Conservation (phyloP, 2,888 invertebrate species). For the Busseola fusca region DNA sequence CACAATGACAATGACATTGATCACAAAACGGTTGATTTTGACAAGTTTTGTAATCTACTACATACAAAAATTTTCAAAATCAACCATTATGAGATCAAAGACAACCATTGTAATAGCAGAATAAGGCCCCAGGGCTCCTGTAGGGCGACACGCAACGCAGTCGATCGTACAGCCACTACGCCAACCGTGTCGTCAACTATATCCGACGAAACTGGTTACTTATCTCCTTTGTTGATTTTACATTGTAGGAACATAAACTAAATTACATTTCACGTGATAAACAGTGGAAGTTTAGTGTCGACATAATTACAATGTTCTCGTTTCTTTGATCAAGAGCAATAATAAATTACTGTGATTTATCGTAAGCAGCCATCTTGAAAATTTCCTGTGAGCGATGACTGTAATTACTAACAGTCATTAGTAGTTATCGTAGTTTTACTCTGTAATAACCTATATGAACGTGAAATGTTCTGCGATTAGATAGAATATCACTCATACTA, state of each 20-base stretch:
- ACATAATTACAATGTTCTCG: constrained; percentile 48
- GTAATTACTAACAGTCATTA: constrained; percentile 46
- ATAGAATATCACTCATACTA: not conserved
- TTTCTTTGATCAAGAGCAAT: constrained; percentile 45
- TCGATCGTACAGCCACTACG: too few species aligned
- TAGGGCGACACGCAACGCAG: too few species aligned
- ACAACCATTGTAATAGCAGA: too few species aligned
- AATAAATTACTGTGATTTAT: constrained; percentile 43
- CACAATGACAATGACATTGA: too few species aligned
- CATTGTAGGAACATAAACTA: not conserved
- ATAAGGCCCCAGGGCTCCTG: too few species aligned
- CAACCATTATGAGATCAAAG: too few species aligned
- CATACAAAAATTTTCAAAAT: too few species aligned
- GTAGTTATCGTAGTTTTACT: constrained; percentile 3
- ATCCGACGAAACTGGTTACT: too few species aligned
- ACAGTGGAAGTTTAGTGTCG: constrained; percentile 26
- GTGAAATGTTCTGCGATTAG: not conserved
- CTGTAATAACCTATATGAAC: not conserved
- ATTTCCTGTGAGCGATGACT: constrained; percentile 47
- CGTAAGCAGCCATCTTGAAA: constrained; percentile 47
- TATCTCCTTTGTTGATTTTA: not conserved
- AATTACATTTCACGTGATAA: constrained; percentile 28
- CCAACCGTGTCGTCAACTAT: too few species aligned
- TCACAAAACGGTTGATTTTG: too few species aligned
- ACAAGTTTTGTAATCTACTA: too few species aligned